Evolutionary conservation across 2,113 vertebrate species (phyloP), one percentile per base, ranked within the genome.

Genomic region (Chaenocephalus aceratus): DNA sequence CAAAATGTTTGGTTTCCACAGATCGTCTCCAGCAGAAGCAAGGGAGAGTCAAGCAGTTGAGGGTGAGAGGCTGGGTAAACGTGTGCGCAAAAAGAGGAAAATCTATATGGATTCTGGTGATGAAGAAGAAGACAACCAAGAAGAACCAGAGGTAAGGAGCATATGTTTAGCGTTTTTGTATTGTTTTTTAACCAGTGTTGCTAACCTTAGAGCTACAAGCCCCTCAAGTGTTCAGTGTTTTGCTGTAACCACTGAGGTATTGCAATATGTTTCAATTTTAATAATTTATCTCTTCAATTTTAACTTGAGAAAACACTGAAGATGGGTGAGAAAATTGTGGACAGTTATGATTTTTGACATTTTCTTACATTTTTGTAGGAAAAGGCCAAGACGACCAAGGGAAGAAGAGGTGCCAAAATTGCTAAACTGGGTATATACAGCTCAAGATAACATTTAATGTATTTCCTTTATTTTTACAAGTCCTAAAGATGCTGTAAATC

Each of bases 51-150:
- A 89, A 14, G 90, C 84, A 70, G 62, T 70, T 18, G 96, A 96
- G 85, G 90, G 95, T 23, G 96, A 95, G 86, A 92, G 94, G 75
- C 92, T 96, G n/a, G 94, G 95, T 2, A 97, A 96, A 86, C 95
- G 96, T 34, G 94, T 97, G 48, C 91, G 96, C 60, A 97, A 95
- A 91, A 98, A 97, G 93, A 96, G 97, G 41, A 97, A 95, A 82
- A 94, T 97, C 89, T 96, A 96, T 66, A 95, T 97, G 96, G 96
- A 97, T 79, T 97, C 96, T 15, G 97, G 95, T 49, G 96, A 97
- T 21, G 97, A 97, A n/a, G 96, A 97, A 59, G 96, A 96, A 77
- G 95, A 96, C 18, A 94, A 96, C 41, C 94, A 93, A 75, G 96
- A 97, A 52, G 96, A 97, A 61, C 96, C 96, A 92, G 96, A 96